Evolutionary conservation across 2,113 vertebrate species (phyloP).

Genomic region (Anseranas semipalmata): DNA sequence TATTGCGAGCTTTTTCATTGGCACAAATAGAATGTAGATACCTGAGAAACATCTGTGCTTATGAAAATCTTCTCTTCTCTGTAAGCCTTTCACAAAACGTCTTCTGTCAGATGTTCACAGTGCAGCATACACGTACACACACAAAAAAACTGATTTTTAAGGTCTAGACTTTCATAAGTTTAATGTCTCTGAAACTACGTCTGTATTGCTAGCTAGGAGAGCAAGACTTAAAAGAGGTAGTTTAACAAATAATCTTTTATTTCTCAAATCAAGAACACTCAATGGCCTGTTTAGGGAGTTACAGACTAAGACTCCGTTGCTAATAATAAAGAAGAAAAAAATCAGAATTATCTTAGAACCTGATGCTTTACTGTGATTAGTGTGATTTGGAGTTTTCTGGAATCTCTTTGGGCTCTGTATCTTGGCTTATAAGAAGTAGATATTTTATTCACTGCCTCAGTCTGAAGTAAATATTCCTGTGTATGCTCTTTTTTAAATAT

Average conservation of each 20-base stretch:
- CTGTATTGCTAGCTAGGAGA: not conserved
- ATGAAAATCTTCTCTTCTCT: not conserved
- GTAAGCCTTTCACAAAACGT: not conserved
- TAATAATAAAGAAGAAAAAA: not conserved
- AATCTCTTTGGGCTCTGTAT: not conserved
- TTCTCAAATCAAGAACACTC: not conserved
- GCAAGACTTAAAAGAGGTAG: not conserved
- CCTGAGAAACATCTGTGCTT: not conserved
- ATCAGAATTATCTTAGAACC: not conserved
- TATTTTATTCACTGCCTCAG: not conserved
- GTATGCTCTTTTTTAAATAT: not conserved
- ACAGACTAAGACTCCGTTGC: not conserved
- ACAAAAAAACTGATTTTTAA: not conserved
- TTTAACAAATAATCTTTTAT: not conserved
- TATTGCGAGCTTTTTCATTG: not conserved
- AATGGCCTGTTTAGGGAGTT: not conserved
- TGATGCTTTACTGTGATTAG: not conserved
- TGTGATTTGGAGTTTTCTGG: not conserved
- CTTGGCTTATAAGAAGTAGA: not conserved
- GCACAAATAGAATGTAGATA: not conserved
- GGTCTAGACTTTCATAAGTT: not conserved
- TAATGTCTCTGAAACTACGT: not conserved
- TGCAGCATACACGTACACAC: not conserved
- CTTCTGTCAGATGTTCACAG: not conserved
- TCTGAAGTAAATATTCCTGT: slow-evolving; percentile 20